phyloP scores from a whole-genome alignment of 2,113 vertebrate genomes.

The Leptodactylus fuscus region DNA sequence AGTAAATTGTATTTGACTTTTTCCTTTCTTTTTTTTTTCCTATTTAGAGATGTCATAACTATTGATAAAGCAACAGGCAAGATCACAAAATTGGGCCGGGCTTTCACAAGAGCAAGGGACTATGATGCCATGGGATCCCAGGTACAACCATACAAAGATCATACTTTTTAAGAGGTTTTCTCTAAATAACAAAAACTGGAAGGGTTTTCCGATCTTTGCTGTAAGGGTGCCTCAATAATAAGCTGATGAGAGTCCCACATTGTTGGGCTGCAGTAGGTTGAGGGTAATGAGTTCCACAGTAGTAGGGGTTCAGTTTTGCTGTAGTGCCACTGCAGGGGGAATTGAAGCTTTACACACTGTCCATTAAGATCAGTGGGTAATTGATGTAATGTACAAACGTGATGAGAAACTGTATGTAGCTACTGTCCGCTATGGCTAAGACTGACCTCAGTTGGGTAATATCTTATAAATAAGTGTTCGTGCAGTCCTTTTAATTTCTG shows the following conservation, averaged over 20 bases:
- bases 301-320: not conserved
- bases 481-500: not conserved
- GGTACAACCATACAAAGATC: conserved; percentile 67
- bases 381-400: no score
- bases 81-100: conserved; percentile 90
- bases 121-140: conserved; percentile 94
- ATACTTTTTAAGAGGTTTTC: not conserved
- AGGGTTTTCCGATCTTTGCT: no score
- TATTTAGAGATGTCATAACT: conserved; percentile 86
- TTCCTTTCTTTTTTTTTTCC: not conserved
- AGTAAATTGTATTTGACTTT: no score
- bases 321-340: not conserved
- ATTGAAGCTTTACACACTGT: no score
- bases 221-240: not conserved
- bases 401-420: no score
- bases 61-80: conserved; percentile 95
- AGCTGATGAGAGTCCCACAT: not conserved
- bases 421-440: no score
- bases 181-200: no score
- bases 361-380: not conserved
- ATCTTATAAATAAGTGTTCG: no score
- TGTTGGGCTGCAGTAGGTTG: not conserved
- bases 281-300: no score
- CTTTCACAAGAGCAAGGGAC: conserved; percentile 90
- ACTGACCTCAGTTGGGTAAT: no score